Evolutionary conservation across 2,797 vertebrate genomes (phyloP).

Genomic region (Rallus crepitans): DNA sequence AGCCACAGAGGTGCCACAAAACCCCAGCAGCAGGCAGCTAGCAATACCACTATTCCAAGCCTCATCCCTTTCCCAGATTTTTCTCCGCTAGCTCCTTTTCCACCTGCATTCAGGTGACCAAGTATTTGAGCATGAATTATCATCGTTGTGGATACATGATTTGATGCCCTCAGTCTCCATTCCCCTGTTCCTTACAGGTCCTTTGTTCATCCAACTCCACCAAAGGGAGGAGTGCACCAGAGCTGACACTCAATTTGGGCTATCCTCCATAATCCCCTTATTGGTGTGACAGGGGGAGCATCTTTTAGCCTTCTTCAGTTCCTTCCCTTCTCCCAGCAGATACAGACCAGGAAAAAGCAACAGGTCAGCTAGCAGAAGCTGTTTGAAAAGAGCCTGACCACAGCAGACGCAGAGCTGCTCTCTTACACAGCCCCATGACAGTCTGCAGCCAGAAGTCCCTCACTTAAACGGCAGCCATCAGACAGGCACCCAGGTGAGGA

Average conservation of each 20-base stretch:
- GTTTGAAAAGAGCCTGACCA: background rate
- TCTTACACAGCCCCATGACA: background rate
- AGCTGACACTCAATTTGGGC: background rate
- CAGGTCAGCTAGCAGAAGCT: background rate
- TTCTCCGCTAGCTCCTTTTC: background rate
- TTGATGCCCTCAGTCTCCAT: background rate
- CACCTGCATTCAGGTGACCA: background rate
- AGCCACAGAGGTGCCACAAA: background rate
- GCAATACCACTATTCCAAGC: background rate
- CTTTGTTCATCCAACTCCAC: background rate
- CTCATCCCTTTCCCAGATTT: background rate
- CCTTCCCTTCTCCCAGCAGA: background rate
- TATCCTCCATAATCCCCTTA: background rate
- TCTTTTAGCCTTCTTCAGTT: background rate
- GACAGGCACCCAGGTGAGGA: background rate
- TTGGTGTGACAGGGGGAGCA: background rate
- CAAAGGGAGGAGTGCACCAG: background rate
- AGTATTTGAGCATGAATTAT: background rate
- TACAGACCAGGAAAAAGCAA: background rate
- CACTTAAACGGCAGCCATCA: background rate
- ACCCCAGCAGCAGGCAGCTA: background rate
- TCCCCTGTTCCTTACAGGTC: background rate
- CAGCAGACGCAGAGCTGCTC: background rate
- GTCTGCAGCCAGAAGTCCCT: background rate
- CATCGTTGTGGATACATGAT: accelerated